Conservation (phyloP, 2,888 invertebrate genomes). For the Leptopilina syphax region DNA sequence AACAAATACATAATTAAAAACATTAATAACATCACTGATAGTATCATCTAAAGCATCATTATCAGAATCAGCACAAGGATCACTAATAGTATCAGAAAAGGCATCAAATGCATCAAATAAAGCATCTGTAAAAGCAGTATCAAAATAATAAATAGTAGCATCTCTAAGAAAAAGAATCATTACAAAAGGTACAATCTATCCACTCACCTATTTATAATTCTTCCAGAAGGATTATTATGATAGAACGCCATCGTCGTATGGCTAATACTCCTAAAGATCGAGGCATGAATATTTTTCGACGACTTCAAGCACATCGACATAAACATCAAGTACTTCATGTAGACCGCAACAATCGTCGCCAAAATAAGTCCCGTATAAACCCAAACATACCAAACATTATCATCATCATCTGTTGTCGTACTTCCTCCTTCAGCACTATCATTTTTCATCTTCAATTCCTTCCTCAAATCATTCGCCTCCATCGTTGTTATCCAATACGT, state of each 20-base stretch:
- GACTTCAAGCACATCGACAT: conserved; percentile 86
- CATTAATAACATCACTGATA: too few relatives aligned
- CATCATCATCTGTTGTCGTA: conserved; percentile 24
- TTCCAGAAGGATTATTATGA: conserved; percentile 88
- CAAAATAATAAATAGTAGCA: too few relatives aligned
- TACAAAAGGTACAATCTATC: too few relatives aligned
- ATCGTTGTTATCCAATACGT: conserved; percentile 77
- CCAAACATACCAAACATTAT: conserved; percentile 78
- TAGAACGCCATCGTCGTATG: conserved; percentile 92
- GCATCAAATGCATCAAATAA: too few relatives aligned
- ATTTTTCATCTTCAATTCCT: too few relatives aligned
- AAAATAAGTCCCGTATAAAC: conserved; percentile 78
- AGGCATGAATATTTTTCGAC: conserved; percentile 81
- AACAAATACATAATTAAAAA: too few relatives aligned
- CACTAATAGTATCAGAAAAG: too few relatives aligned
- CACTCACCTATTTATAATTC: conserved; percentile 53
- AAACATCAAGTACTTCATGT: conserved; percentile 77
- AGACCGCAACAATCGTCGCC: conserved; percentile 73
- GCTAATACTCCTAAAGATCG: conserved; percentile 88
- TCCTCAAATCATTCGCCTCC: conserved; percentile 72
- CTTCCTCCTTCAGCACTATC: conserved; percentile 42
- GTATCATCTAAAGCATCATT: too few relatives aligned
- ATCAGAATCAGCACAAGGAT: too few relatives aligned
- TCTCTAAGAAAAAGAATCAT: too few relatives aligned
- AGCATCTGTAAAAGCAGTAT: too few relatives aligned